These are phyloP conservation scores for Stichopus horrens DNA, from an alignment of 53 echinoderm and acorn worm species.

Conservation along the genomic window DNA sequence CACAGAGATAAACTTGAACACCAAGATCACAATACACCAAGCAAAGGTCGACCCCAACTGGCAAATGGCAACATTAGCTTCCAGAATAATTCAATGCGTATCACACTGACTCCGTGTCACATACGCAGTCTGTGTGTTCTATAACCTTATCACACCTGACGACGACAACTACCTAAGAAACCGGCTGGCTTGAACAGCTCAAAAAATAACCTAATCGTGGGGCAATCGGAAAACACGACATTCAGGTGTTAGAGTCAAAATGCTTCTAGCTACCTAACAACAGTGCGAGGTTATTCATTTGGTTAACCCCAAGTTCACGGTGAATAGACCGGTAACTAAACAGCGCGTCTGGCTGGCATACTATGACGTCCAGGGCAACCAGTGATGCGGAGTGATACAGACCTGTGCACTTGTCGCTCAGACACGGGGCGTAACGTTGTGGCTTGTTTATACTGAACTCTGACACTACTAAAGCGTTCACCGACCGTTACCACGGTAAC, in stretches of 20 bases:
- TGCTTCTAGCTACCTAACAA: slow-evolving; percentile 24
- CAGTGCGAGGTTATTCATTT: slow-evolving; percentile 37
- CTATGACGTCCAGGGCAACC: slow-evolving; percentile 19
- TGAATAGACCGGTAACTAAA: slow-evolving; percentile 18
- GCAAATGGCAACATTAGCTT: slow-evolving; percentile 49
- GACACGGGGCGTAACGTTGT: slow-evolving; percentile 47
- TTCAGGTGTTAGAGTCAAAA: slow-evolving; percentile 48
- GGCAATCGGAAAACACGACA: slow-evolving; percentile 22
- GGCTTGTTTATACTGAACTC: slow-evolving; percentile 52
- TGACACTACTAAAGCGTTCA: slow-evolving; percentile 35
- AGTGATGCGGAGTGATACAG: slow-evolving; percentile 40
- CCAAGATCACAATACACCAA: slow-evolving; percentile 40
- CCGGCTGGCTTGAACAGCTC: slow-evolving; percentile 10
- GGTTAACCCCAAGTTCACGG: slow-evolving; percentile 49
- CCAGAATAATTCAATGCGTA: slow-evolving; percentile 22
- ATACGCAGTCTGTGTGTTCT: neutral
- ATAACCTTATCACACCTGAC: neutral
- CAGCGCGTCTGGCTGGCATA: neutral
- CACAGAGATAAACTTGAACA: slow-evolving; percentile 36
- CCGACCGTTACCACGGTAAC: slow-evolving; percentile 39
- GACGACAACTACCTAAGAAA: neutral
- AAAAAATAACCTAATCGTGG: slow-evolving; percentile 26
- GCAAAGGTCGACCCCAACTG: slow-evolving; percentile 48
- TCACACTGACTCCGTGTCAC: slow-evolving; percentile 1
- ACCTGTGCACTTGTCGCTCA: slow-evolving; percentile 41